These are phyloP conservation scores for Drosophila ohnishii DNA, from an alignment of 1,140 invertebrate species.

Conservation along the genomic window DNA sequence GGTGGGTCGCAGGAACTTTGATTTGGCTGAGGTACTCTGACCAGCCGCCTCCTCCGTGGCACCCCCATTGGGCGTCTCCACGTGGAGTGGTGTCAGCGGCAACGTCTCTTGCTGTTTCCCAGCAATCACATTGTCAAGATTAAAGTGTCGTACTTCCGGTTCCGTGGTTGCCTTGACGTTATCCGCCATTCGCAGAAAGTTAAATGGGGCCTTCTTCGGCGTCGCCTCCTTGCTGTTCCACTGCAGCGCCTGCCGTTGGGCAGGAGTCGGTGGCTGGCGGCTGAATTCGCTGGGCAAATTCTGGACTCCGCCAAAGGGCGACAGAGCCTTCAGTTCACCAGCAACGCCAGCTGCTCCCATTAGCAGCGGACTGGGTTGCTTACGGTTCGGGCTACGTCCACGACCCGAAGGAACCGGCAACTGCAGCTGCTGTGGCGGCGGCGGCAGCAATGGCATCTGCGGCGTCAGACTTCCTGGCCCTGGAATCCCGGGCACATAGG, in stretches of 20 bases:
- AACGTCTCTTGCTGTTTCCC: conserved; percentile 5
- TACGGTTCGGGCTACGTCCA: conserved; percentile 64
- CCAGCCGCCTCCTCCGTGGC: not conserved
- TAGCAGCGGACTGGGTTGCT: conserved; percentile 57
- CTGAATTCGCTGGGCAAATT: conserved; percentile 79
- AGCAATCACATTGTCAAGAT: conserved; percentile 84
- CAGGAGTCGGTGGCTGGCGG: conserved; percentile 67
- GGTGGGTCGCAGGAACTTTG: conserved; percentile 89
- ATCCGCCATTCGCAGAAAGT: conserved; percentile 78
- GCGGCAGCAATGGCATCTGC: conserved; percentile 71
- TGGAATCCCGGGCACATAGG: conserved; percentile 93
- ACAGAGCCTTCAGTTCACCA: conserved; percentile 54
- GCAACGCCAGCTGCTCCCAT: conserved; percentile 11
- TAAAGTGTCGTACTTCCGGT: conserved; percentile 84
- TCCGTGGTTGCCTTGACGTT: conserved; percentile 56
- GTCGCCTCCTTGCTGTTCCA: conserved; percentile 52
- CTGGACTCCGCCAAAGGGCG: conserved; percentile 75
- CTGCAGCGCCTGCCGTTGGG: conserved; percentile 67
- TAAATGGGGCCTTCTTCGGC: conserved; percentile 58
- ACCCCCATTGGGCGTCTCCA: conserved; percentile 24
- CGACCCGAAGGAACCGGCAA: conserved; percentile 36
- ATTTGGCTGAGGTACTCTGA: conserved; percentile 32
- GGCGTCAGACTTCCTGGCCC: conserved; percentile 88
- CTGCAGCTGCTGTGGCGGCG: conserved; percentile 67
- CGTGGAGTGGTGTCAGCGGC: conserved; percentile 4